Percentiles rank a stretch among this genome's conserved stretches.
Evolutionary conservation across 2,888 invertebrate genomes (phyloP).

Genomic region (Callinectes sapidus): DNA sequence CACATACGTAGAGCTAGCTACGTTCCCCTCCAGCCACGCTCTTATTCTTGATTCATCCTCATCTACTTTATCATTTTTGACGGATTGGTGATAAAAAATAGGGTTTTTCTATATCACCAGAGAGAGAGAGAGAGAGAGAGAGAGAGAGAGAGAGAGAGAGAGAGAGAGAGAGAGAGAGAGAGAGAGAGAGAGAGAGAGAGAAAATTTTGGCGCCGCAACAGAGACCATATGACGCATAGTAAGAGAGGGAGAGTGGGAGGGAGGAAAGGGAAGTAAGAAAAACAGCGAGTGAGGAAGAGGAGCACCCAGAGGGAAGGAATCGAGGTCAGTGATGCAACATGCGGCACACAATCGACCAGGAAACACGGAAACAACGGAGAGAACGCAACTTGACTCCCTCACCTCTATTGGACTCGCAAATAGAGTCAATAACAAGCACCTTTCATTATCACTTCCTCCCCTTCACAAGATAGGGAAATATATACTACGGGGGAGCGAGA

Average conservation of each 20-base stretch:
- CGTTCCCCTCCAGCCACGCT: no score
- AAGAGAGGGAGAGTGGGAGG: not conserved
- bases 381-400: not conserved
- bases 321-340: conserved; percentile 6
- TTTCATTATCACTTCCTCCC: not conserved
- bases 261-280: not conserved
- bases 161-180: conserved; percentile 17
- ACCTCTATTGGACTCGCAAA: not conserved
- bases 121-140: conserved; percentile 22
- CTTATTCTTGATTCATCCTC: not conserved
- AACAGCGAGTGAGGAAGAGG: not conserved
- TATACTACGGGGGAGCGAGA: not conserved
- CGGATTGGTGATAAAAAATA: no score
- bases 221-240: not conserved
- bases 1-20: no score
- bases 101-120: not conserved
- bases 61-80: not conserved
- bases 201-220: not conserved
- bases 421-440: not conserved
- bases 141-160: not conserved
- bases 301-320: not conserved
- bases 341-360: not conserved
- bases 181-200: not conserved
- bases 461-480: not conserved
- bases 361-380: not conserved